These are phyloP conservation scores for Hydrolagus affinis DNA, from an alignment of 2,113 vertebrate genomes.

Conservation along the genomic window DNA sequence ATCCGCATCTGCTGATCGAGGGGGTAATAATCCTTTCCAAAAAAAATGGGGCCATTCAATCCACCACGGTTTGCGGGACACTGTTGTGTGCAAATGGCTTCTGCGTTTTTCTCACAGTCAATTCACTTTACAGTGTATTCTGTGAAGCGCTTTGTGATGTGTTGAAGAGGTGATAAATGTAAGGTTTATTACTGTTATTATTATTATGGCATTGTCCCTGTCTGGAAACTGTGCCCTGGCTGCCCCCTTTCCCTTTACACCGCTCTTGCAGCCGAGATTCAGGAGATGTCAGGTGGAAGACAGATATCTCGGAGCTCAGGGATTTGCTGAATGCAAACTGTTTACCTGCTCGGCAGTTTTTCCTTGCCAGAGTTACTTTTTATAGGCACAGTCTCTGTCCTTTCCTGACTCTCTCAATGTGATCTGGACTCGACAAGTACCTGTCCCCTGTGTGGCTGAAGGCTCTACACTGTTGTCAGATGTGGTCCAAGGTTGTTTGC, in stretches of 20 bases:
- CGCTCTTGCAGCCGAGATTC: background rate
- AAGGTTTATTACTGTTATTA: no score
- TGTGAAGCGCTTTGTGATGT: no score
- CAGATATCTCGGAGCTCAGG: background rate
- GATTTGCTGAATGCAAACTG: background rate
- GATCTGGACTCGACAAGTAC: background rate
- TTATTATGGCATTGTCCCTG: no score
- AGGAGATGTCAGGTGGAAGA: background rate
- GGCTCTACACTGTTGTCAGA: background rate
- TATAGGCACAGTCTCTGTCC: background rate
- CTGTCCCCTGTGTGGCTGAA: background rate
- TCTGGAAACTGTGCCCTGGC: no score
- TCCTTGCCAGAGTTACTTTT: slow-evolving; percentile 5
- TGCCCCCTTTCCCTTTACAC: background rate
- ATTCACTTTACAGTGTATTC: no score
- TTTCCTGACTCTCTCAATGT: slow-evolving; percentile 18
- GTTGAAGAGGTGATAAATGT: no score
- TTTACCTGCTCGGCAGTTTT: slow-evolving; percentile 14
- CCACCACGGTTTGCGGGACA: no score
- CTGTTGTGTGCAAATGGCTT: no score
- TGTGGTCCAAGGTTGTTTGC: background rate
- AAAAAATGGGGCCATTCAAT: no score
- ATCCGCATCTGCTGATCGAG: no score
- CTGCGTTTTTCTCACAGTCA: no score
- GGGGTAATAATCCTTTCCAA: no score